Evolutionary conservation across 2,888 invertebrate species (phyloP).

Genomic region (Plebejus argus): DNA sequence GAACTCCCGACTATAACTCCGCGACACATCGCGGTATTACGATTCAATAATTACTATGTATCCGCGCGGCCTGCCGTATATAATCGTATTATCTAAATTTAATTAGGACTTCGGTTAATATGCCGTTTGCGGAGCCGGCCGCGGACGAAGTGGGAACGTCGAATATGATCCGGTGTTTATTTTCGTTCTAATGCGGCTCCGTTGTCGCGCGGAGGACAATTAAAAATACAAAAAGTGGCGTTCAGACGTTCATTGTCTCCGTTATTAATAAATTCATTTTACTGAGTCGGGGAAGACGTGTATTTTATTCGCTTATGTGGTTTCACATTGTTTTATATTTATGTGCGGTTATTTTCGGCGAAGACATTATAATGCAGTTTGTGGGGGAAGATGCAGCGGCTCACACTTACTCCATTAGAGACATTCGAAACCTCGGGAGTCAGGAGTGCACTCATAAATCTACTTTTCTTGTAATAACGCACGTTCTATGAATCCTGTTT

Average conservation of each 20-base stretch:
- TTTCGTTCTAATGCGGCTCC: constrained; percentile 79
- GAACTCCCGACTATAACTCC: constrained; percentile 62
- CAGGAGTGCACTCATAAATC: constrained; percentile 79
- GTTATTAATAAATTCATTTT: constrained; percentile 82
- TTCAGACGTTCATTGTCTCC: constrained; percentile 81
- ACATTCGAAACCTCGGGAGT: constrained; percentile 78
- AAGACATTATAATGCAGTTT: constrained; percentile 79
- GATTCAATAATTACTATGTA: constrained; percentile 71
- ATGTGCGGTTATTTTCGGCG: constrained; percentile 79
- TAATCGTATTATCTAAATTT: constrained; percentile 34
- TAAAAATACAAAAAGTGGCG: constrained; percentile 81
- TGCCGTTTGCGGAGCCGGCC: constrained; percentile 15
- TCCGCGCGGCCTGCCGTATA: constrained; percentile 49
- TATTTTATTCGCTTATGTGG: constrained; percentile 82
- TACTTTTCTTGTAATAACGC: constrained; percentile 74
- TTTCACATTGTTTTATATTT: constrained; percentile 82
- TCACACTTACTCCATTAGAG: constrained; percentile 79
- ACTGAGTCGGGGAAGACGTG: constrained; percentile 78
- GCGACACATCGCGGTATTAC: constrained; percentile 73
- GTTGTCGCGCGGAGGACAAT: constrained; percentile 77
- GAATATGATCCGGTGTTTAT: constrained; percentile 78
- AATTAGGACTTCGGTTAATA: constrained; percentile 39
- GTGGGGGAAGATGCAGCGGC: constrained; percentile 78
- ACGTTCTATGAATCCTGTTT: constrained; percentile 64
- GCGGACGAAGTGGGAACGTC: constrained; percentile 50